phyloP scores from a whole-genome alignment of 2,888 invertebrate genomes.

The Drosophila borborema region DNA sequence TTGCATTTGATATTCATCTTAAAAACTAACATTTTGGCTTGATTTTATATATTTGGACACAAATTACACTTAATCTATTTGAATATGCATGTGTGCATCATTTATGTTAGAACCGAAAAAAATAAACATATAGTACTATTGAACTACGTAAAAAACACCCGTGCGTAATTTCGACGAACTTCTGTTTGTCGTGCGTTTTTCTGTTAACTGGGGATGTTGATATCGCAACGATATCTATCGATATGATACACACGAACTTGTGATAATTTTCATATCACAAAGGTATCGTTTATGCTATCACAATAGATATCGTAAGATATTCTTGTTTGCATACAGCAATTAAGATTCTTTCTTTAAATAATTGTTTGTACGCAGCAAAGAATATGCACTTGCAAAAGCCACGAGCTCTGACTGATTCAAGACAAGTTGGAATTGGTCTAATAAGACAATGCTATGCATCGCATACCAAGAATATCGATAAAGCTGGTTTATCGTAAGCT shows the following conservation, averaged over 20 bases:
- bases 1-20: constrained; percentile 54
- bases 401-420: neutral
- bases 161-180: constrained; percentile 57
- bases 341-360: neutral
- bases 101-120: constrained; percentile 58
- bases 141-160: constrained; percentile 58
- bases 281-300: neutral
- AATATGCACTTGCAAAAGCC: neutral
- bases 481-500: neutral
- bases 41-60: constrained; percentile 33
- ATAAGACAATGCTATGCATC: neutral
- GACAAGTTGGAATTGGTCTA: too few relatives aligned
- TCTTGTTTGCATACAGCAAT: neutral
- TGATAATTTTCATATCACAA: constrained; percentile 11
- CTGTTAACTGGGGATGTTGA: constrained; percentile 47
- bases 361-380: neutral
- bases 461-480: neutral
- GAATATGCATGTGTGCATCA: constrained; percentile 35
- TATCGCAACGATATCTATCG: constrained; percentile 28
- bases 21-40: constrained; percentile 39
- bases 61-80: constrained; percentile 39
- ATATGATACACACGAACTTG: neutral
- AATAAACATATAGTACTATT: constrained; percentile 62
- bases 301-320: constrained; percentile 4
- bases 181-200: constrained; percentile 49